These are phyloP conservation scores for Pterocles orientalis DNA, from an alignment of 2,113 vertebrate species.

Conservation along the genomic window DNA sequence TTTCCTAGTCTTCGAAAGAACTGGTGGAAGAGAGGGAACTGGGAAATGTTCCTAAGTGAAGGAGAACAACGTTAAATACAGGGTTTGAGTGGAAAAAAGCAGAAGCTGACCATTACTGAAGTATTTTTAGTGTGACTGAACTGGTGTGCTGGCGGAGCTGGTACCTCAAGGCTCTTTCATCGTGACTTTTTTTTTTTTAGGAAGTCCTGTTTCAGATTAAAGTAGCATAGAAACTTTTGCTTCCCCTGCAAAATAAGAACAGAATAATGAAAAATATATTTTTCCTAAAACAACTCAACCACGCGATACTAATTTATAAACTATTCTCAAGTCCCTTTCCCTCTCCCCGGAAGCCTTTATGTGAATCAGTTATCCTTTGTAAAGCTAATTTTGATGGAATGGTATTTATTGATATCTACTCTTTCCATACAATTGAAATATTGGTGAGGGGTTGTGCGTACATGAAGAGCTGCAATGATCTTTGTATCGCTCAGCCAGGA, in stretches of 20 bases:
- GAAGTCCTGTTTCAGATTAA: neutral
- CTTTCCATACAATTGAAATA: neutral
- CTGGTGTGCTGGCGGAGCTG: neutral
- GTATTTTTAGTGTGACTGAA: conserved; percentile 33
- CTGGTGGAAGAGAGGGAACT: neutral
- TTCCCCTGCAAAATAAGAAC: neutral
- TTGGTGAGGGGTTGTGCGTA: too few species aligned
- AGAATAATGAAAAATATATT: neutral
- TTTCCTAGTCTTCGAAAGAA: conserved; percentile 7
- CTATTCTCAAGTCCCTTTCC: neutral
- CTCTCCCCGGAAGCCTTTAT: neutral
- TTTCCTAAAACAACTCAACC: neutral
- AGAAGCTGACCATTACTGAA: conserved; percentile 29
- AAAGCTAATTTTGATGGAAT: neutral
- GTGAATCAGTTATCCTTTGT: neutral
- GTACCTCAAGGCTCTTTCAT: neutral
- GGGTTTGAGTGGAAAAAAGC: conserved; percentile 7
- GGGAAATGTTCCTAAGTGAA: neutral
- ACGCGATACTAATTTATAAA: neutral
- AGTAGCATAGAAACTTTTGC: neutral
- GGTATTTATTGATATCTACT: neutral
- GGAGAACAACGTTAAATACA: conserved; percentile 5
- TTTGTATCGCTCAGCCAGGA: neutral
- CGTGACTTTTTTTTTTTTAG: neutral
- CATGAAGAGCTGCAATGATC: neutral